Percentiles rank a stretch among this genome's conserved stretches.
Evolutionary conservation across 1,140 invertebrate genomes (phyloP).

Genomic region (Apis florea): DNA sequence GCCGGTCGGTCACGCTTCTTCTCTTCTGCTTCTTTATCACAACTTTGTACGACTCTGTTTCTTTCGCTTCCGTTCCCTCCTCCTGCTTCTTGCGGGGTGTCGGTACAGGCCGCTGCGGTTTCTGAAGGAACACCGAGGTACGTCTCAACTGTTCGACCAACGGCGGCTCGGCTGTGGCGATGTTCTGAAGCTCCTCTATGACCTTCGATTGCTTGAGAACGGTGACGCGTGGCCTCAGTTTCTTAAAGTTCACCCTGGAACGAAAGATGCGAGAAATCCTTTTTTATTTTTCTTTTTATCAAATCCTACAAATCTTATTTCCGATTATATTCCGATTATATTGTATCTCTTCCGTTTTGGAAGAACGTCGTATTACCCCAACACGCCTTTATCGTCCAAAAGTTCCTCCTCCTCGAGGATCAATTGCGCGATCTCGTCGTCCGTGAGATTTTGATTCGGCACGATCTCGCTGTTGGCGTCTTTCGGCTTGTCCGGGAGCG

Average conservation of each 20-base stretch:
- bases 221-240: slow-evolving; percentile 83
- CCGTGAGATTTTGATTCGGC: slow-evolving; percentile 80
- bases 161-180: slow-evolving; percentile 77
- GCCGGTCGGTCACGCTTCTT: slow-evolving; percentile 73
- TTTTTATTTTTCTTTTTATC: too few species aligned
- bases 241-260: slow-evolving; percentile 85
- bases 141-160: slow-evolving; percentile 81
- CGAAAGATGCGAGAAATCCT: background rate
- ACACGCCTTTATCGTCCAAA: slow-evolving; percentile 83
- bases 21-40: slow-evolving; percentile 80
- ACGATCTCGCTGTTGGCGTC: slow-evolving; percentile 74
- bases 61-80: slow-evolving; percentile 50
- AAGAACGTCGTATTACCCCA: too few species aligned
- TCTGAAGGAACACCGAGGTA: slow-evolving; percentile 87
- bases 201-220: slow-evolving; percentile 86
- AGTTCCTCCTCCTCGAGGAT: slow-evolving; percentile 86
- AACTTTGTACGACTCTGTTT: slow-evolving; percentile 76
- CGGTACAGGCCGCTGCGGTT: slow-evolving; percentile 84
- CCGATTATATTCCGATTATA: too few species aligned
- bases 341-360: too few species aligned
- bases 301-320: too few species aligned
- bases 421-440: slow-evolving; percentile 85
- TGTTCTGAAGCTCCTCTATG: slow-evolving; percentile 82
- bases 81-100: slow-evolving; percentile 75
- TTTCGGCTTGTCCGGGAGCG: slow-evolving; percentile 68